Evolutionary conservation across 1,140 invertebrate genomes (phyloP).

Genomic region (Drosophila mojavensis): DNA sequence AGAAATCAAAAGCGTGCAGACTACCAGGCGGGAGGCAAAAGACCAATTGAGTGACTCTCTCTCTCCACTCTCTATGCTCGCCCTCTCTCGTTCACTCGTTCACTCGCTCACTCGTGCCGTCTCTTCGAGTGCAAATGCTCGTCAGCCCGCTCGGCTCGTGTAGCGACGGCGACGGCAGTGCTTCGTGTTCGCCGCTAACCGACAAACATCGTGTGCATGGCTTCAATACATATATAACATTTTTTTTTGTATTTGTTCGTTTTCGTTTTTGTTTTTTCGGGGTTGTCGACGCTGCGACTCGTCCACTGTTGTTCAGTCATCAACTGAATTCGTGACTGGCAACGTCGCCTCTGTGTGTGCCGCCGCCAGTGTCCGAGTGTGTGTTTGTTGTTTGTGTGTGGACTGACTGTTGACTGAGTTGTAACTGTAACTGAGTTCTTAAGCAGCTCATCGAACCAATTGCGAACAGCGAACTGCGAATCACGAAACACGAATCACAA

Average conservation of each 20-base stretch:
- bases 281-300: constrained; percentile 79
- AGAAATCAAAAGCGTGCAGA: constrained; percentile 68
- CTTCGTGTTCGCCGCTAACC: constrained; percentile 33
- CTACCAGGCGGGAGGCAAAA: constrained; percentile 24
- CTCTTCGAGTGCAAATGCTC: constrained; percentile 30
- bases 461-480: constrained; percentile 15
- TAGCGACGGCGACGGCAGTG: background rate
- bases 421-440: constrained; percentile 39
- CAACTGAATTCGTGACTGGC: constrained; percentile 84
- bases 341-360: constrained; percentile 73
- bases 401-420: constrained; percentile 40
- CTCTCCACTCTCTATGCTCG: constrained; percentile 26
- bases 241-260: constrained; percentile 12
- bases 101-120: constrained; percentile 19
- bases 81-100: constrained; percentile 19
- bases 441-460: constrained; percentile 25
- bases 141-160: constrained; percentile 11
- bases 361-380: constrained; percentile 49
- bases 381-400: constrained; percentile 58
- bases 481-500: constrained; percentile 21
- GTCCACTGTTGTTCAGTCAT: constrained; percentile 82
- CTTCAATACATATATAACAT: too few relatives aligned
- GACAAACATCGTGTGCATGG: constrained; percentile 12
- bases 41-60: constrained; percentile 64
- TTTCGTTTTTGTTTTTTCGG: constrained; percentile 45